Conservation (phyloP, 1,140 invertebrate species). For the Anastrepha obliqua region DNA sequence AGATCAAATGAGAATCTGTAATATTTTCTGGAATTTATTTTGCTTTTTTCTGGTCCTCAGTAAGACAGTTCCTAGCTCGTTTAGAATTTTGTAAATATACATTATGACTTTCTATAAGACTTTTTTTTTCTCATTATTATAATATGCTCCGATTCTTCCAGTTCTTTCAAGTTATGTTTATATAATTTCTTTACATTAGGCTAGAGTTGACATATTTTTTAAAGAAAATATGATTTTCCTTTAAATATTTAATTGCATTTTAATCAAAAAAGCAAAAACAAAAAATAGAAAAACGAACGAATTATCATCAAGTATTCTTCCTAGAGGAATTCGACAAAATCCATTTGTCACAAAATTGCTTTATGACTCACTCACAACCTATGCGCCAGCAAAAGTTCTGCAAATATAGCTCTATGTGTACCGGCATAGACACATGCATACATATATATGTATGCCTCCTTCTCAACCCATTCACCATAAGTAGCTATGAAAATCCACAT, state of each 20-base stretch:
- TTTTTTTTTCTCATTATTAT: no score
- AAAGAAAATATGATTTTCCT: neutral
- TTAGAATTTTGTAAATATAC: no score
- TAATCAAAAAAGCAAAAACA: neutral
- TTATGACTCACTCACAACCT: slow-evolving; percentile 38
- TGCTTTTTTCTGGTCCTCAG: no score
- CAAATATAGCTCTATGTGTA: neutral
- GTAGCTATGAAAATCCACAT: slow-evolving; percentile 52
- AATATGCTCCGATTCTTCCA: no score
- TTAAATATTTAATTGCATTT: slow-evolving; percentile 17
- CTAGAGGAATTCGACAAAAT: slow-evolving; percentile 33
- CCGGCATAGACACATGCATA: neutral
- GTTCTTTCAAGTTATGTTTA: no score
- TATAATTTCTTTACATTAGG: no score
- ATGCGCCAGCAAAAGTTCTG: neutral
- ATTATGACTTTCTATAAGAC: no score
- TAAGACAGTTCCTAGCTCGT: no score
- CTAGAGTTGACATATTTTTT: no score
- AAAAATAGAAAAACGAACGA: neutral
- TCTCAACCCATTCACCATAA: slow-evolving; percentile 48
- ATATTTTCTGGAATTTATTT: no score
- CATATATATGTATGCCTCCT: neutral
- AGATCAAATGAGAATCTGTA: no score
- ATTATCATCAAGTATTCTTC: slow-evolving; percentile 28
- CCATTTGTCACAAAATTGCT: slow-evolving; percentile 51